Conservation (phyloP, 2,113 vertebrate genomes). For the Plestiodon gilberti region DNA sequence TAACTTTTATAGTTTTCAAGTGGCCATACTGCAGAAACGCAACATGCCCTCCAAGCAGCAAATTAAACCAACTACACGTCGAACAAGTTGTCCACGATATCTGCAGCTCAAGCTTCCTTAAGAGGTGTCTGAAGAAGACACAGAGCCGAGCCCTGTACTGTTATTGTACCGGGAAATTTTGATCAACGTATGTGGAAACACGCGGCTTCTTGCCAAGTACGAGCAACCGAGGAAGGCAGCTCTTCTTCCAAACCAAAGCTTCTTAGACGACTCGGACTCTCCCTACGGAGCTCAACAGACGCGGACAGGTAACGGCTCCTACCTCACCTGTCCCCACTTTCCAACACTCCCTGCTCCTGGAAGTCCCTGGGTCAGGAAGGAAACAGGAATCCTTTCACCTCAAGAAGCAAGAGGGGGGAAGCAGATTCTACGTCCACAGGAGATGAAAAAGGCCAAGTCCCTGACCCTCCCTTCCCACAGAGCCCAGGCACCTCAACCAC, state of each 20-base stretch:
- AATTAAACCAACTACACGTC: neutral
- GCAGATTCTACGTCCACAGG: neutral
- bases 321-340: neutral
- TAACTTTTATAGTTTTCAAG: neutral
- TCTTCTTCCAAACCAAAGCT: no score
- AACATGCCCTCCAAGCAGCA: neutral
- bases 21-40: neutral
- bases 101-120: neutral
- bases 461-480: neutral
- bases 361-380: no score
- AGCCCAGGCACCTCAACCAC: fast-evolving
- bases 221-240: neutral
- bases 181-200: neutral
- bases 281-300: neutral
- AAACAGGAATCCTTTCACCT: neutral
- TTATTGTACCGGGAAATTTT: neutral
- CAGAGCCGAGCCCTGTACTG: neutral
- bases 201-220: neutral
- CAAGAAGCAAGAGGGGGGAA: neutral
- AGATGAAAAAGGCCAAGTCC: fast-evolving
- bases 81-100: neutral
- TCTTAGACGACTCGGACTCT: no score
- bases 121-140: neutral
- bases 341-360: neutral
- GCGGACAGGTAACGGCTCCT: no score